Evolutionary conservation across 2,797 vertebrate genomes (phyloP).

Genomic region (Betta splendens): DNA sequence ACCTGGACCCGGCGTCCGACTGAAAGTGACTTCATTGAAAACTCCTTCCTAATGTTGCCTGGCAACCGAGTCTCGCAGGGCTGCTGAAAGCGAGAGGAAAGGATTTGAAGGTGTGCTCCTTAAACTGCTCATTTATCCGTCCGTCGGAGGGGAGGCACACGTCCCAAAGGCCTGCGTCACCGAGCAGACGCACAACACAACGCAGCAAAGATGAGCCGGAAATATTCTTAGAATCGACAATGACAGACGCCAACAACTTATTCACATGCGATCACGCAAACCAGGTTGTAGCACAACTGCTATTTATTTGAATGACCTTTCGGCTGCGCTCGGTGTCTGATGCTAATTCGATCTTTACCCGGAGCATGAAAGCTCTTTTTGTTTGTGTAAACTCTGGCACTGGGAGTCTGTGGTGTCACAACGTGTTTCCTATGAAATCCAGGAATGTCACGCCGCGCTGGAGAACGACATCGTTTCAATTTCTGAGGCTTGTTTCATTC

Average conservation of each 20-base stretch:
- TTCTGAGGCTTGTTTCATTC: slow-evolving; percentile 48
- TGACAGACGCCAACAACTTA: too few species aligned
- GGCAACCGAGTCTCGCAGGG: slow-evolving; percentile 59
- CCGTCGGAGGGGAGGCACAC: slow-evolving; percentile 45
- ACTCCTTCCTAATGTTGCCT: slow-evolving; percentile 65
- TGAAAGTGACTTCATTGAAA: slow-evolving; percentile 65
- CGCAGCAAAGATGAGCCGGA: slow-evolving; percentile 24
- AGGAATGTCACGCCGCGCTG: slow-evolving; percentile 53
- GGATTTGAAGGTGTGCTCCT: slow-evolving; percentile 66
- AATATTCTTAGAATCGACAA: too few species aligned
- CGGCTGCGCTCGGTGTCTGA: slow-evolving; percentile 32
- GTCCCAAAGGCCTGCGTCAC: slow-evolving; percentile 38
- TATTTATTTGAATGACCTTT: slow-evolving; percentile 23
- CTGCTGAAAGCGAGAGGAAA: slow-evolving; percentile 26
- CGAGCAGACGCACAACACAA: slow-evolving; percentile 17
- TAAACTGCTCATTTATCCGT: slow-evolving; percentile 38
- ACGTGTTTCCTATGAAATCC: slow-evolving; percentile 46
- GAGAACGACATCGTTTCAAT: slow-evolving; percentile 48
- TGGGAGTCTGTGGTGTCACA: slow-evolving; percentile 45
- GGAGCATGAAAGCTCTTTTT: slow-evolving; percentile 43
- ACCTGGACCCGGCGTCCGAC: slow-evolving; percentile 33
- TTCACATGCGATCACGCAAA: slow-evolving; percentile 3
- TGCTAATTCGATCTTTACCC: slow-evolving; percentile 47
- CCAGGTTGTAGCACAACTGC: background rate
- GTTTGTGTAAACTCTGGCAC: slow-evolving; percentile 50